phyloP scores from a whole-genome alignment of 1,140 invertebrate genomes.

The Eumaeus atala region DNA sequence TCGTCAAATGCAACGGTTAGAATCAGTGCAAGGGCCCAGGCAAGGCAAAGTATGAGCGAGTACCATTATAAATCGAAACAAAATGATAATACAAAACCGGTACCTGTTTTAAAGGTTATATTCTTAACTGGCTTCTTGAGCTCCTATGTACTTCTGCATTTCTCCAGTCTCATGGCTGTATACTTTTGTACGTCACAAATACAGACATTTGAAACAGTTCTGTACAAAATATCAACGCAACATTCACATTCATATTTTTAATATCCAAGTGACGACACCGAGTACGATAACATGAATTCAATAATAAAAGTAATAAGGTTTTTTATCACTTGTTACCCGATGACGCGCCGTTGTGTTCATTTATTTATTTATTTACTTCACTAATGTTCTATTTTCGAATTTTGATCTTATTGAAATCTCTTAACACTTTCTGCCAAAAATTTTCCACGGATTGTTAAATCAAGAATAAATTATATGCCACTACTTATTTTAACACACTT shows the following conservation, averaged over 20 bases:
- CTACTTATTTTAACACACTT: slow-evolving; percentile 33
- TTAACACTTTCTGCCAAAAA: slow-evolving; percentile 1
- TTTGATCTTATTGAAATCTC: neutral
- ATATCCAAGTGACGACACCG: slow-evolving; percentile 23
- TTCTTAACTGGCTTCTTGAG: slow-evolving; percentile 59
- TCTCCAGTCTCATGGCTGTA: slow-evolving; percentile 38
- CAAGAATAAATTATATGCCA: slow-evolving; percentile 2
- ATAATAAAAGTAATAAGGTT: slow-evolving; percentile 41
- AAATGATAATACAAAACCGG: slow-evolving; percentile 71
- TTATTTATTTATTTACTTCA: slow-evolving; percentile 68
- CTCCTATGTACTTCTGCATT: slow-evolving; percentile 42
- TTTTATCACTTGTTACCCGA: slow-evolving; percentile 30
- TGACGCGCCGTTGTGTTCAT: slow-evolving; percentile 45
- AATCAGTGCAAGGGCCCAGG: slow-evolving; percentile 26
- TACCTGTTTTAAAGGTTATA: slow-evolving; percentile 68
- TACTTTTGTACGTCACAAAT: slow-evolving; percentile 5
- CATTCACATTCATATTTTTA: slow-evolving; percentile 48
- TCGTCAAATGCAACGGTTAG: slow-evolving; percentile 4
- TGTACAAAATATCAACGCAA: slow-evolving; percentile 37
- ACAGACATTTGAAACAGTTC: slow-evolving; percentile 24
- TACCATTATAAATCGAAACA: slow-evolving; percentile 64
- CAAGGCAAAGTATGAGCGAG: slow-evolving; percentile 22
- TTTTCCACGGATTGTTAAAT: slow-evolving; percentile 4
- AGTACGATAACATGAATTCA: slow-evolving; percentile 38
- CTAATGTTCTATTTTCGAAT: slow-evolving; percentile 7